Percentiles rank a stretch among this genome's conserved stretches.
Evolutionary conservation across 2,113 vertebrate genomes (phyloP).

Genomic region (Tor tambroides): DNA sequence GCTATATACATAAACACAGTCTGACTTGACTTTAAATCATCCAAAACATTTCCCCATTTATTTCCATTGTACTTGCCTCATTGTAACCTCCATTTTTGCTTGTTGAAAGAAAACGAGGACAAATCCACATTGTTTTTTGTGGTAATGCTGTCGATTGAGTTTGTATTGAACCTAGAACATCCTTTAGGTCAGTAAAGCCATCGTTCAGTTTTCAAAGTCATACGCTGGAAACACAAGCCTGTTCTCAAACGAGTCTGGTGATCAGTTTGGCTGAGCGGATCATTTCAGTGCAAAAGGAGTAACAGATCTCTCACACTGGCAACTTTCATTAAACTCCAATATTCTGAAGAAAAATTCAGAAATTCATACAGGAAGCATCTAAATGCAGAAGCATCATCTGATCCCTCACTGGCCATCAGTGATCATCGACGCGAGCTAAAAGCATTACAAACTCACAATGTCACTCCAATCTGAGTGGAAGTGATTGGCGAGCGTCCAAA

Average conservation of each 20-base stretch:
- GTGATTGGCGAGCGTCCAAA: conserved; percentile 44
- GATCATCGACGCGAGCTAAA: conserved; percentile 24
- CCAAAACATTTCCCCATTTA: not conserved
- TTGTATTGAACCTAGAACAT: not conserved
- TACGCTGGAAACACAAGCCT: not conserved
- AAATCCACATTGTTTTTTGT: not conserved
- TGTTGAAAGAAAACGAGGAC: not conserved
- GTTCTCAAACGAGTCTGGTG: not conserved
- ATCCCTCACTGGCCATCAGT: conserved; percentile 11
- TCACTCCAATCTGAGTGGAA: conserved; percentile 24
- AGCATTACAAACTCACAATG: conserved; percentile 38
- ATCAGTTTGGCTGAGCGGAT: not conserved
- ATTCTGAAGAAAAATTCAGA: not conserved
- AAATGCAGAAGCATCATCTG: not conserved
- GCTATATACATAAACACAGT: not conserved
- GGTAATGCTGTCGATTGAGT: not conserved
- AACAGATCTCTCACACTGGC: not conserved
- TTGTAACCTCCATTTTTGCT: not conserved
- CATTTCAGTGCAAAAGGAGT: not conserved
- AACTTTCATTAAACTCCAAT: conserved; percentile 3
- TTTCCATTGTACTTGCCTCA: not conserved
- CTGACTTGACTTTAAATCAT: not conserved
- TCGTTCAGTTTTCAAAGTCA: not conserved
- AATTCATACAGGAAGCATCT: not conserved
- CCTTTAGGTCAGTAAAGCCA: too few relatives aligned